Evolutionary conservation across 2,797 vertebrate species (phyloP).

Genomic region (Podarcis lilfordi): DNA sequence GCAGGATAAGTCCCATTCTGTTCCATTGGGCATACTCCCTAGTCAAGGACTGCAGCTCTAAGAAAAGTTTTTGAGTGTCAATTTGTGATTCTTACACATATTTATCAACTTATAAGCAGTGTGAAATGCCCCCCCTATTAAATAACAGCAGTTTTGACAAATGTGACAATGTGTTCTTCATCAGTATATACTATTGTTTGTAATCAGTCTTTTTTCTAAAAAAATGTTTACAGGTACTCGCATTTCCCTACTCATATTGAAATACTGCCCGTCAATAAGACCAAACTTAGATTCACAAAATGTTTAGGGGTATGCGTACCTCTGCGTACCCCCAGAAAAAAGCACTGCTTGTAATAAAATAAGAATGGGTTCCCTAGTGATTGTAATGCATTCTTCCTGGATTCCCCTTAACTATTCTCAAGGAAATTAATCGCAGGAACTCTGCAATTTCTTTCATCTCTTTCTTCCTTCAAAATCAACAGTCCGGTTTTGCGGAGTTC

Average conservation of each 20-base stretch:
- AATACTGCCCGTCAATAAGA: too few species aligned
- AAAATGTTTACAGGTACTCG: too few species aligned
- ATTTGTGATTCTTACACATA: background rate
- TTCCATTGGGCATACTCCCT: background rate
- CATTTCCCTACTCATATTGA: too few species aligned
- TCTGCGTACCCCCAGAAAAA: too few species aligned
- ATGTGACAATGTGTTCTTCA: background rate
- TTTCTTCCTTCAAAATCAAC: background rate
- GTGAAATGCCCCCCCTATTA: background rate
- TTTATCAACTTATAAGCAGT: constrained; percentile 19
- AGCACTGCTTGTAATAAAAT: background rate
- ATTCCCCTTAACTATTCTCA: background rate
- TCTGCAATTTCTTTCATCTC: background rate
- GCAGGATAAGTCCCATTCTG: background rate
- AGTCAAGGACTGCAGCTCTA: background rate
- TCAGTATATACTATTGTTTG: background rate
- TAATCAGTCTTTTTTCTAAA: too few species aligned
- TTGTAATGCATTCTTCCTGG: background rate
- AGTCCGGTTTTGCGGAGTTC: background rate
- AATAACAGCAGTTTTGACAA: background rate
- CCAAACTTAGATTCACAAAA: too few species aligned
- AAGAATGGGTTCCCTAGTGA: background rate
- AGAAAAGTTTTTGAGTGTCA: constrained; percentile 31
- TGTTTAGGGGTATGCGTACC: too few species aligned
- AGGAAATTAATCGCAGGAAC: background rate